Base-by-base conservation (phyloP, 2,113 vertebrate genomes). In the Epinephelus lanceolatus region DNA sequence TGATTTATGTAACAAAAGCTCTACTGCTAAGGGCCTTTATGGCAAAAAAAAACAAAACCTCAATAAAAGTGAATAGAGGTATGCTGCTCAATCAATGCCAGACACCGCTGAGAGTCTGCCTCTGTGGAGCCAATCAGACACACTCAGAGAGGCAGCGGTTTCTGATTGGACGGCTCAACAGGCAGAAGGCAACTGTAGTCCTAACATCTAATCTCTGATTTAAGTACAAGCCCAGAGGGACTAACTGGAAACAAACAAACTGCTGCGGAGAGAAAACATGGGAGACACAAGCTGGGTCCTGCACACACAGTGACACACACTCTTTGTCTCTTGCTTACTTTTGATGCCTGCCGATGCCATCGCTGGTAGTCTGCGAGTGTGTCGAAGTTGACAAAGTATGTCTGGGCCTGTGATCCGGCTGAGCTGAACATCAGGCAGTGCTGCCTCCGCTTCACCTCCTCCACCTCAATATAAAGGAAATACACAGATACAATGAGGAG, bases 341-440 rank as follows among this genome's bases (percentile, higher is more conserved):
- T 98, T 82, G 97, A 97, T 0, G 98, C 98, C 47, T 98, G 97
- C 23, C 98, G 97, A 73, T 97, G 95, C 98, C 98, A 99, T 49
- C 98, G 94, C 92, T 98, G 98, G 89, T 95, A 98, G 83, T 99
- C 97, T 0, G 96, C 90, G 60, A 97, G 91, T 0, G 97, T 97
- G 92, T 97, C 97, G 78, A 99, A 99, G 94, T 97, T 97, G 75
- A 99, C 83, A 1, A 97, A 98, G 93, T 98, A 99, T 0, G 97
- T 98, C 71, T 98, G 97, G 55, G 96, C 96, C 73, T 98, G 98
- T 12, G 97, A 95, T 78, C 97, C 98, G 0, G 97, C 96, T 0
- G 98, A 98, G 87, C 96, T 97, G 94, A 99, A 98, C 80, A 97
- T 96, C 52, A 99, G 96, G 1, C 97, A 97, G 86, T 97, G 93